phyloP scores from a whole-genome alignment of 2,113 vertebrate genomes.

The Bos indicus region DNA sequence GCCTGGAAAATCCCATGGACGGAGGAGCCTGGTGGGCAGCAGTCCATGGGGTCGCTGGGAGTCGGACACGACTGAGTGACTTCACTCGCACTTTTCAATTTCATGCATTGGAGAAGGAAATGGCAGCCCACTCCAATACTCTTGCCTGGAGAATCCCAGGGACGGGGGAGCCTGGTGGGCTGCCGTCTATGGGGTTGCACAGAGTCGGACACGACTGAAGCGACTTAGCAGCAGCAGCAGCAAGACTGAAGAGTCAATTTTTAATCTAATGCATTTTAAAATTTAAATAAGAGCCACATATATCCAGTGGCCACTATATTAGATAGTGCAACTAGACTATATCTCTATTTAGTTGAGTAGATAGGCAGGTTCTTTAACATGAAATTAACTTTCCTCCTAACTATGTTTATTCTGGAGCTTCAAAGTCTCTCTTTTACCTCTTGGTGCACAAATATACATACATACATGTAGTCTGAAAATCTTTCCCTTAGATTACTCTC shows the following conservation, averaged over 20 bases:
- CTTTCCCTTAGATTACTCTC: neutral
- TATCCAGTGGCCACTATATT: neutral
- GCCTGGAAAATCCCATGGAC: too few species aligned
- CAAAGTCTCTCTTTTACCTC: neutral
- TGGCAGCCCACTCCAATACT: rapidly evolving
- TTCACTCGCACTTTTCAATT: too few species aligned
- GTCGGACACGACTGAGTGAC: too few species aligned
- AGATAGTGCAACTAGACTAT: neutral
- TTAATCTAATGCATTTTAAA: neutral
- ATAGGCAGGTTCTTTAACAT: neutral
- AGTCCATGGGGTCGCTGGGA: too few species aligned
- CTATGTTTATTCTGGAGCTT: neutral
- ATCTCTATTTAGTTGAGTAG: neutral
- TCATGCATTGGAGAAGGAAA: too few species aligned
- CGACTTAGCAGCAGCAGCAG: neutral
- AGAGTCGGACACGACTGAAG: too few species aligned
- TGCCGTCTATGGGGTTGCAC: too few species aligned
- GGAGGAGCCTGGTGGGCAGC: too few species aligned
- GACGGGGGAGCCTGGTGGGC: too few species aligned
- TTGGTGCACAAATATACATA: neutral
- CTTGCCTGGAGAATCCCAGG: too few species aligned
- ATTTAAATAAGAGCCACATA: neutral
- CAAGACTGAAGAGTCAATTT: neutral
- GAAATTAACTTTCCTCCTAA: neutral
- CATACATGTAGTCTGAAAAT: neutral